phyloP scores from a whole-genome alignment of 1,140 invertebrate genomes.

The Sweltsa coloradensis region DNA sequence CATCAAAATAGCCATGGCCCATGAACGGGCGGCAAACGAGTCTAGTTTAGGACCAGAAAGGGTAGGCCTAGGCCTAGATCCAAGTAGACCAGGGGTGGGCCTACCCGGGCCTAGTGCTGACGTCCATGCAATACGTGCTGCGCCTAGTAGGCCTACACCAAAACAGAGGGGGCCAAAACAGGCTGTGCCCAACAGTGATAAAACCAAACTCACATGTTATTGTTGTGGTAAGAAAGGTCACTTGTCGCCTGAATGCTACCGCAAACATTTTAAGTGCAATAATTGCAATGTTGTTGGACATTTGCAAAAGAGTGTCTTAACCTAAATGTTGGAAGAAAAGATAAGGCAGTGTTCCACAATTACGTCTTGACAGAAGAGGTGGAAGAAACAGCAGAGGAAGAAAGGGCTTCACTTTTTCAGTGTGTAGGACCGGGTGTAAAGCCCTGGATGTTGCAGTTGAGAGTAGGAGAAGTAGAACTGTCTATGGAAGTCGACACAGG shows the following conservation, averaged over 20 bases:
- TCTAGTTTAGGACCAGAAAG: too few species aligned
- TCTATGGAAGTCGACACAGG: neutral
- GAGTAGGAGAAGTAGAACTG: neutral
- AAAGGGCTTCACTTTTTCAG: neutral
- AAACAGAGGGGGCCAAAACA: neutral
- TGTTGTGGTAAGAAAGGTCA: neutral
- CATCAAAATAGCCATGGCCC: neutral
- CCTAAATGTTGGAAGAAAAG: neutral
- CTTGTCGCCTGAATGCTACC: neutral
- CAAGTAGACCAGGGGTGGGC: too few species aligned
- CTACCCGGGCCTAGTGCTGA: too few species aligned
- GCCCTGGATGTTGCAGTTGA: conserved; percentile 1
- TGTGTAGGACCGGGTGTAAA: neutral
- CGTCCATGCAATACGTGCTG: too few species aligned
- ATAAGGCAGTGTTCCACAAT: neutral
- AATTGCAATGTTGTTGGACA: neutral
- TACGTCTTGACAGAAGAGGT: neutral
- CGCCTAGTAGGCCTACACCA: neutral
- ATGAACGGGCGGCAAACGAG: too few species aligned
- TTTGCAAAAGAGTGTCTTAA: neutral
- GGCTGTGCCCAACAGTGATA: neutral
- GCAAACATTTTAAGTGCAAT: neutral
- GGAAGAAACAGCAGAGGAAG: neutral
- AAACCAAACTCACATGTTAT: neutral
- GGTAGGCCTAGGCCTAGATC: too few species aligned